Conservation (phyloP, 2,797 vertebrate species). For the Lithobates pipiens region DNA sequence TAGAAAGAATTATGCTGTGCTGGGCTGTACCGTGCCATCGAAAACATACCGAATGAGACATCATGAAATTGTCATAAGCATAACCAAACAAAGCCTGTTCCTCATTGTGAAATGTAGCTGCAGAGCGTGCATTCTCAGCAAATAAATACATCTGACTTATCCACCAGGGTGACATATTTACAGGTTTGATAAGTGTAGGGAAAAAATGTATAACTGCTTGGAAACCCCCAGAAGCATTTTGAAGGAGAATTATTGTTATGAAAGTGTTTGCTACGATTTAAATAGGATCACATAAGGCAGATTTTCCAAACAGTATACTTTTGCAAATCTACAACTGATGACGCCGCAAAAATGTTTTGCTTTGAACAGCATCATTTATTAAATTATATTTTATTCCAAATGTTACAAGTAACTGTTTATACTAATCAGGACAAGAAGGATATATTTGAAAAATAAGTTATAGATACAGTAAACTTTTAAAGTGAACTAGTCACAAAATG, state of each 20-base stretch:
- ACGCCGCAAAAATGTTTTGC: constrained; percentile 2
- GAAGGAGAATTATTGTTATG: constrained; percentile 28
- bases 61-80: constrained; percentile 42
- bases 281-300: constrained; percentile 5
- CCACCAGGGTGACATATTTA: constrained; percentile 44
- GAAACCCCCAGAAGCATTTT: constrained; percentile 42
- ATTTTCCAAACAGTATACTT: background rate
- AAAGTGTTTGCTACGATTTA: constrained; percentile 13
- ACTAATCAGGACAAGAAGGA: background rate
- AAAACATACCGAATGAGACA: constrained; percentile 31
- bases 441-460: background rate
- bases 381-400: background rate
- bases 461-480: background rate
- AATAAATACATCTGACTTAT: constrained; percentile 42
- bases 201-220: constrained; percentile 43
- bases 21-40: background rate
- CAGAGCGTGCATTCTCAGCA: constrained; percentile 10
- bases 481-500: background rate
- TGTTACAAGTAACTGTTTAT: background rate
- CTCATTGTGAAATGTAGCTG: constrained; percentile 25
- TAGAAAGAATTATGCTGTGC: background rate
- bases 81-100: constrained; percentile 48
- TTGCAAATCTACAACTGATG: background rate
- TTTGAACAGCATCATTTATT: constrained; percentile 9
- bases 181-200: constrained; percentile 29